Percentiles rank a stretch among this genome's conserved stretches.
These are phyloP conservation scores for Dermatemys mawii DNA, from an alignment of 2,113 vertebrate genomes.

Conservation along the genomic window DNA sequence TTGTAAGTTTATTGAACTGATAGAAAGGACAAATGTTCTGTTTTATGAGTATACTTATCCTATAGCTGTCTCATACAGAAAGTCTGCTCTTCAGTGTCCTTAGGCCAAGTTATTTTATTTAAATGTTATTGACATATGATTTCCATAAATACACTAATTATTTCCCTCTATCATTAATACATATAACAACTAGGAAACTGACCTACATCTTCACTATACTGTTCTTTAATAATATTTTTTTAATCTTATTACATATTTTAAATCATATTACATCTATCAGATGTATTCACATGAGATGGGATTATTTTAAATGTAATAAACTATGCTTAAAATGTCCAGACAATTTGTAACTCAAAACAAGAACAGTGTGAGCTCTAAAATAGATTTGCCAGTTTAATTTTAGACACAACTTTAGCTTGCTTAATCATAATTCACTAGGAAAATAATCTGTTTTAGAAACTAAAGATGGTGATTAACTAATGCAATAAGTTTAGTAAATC, in stretches of 20 bases:
- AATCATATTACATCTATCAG: not conserved
- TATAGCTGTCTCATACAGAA: not conserved
- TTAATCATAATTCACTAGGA: constrained; percentile 36
- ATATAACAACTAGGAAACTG: not conserved
- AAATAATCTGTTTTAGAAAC: constrained; percentile 57
- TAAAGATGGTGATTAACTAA: constrained; percentile 59
- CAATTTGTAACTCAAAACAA: constrained; percentile 7
- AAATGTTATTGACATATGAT: not conserved
- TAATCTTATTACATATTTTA: not conserved
- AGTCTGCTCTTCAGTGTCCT: not conserved
- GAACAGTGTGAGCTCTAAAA: constrained; percentile 37
- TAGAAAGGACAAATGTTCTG: not conserved
- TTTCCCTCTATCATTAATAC: not conserved
- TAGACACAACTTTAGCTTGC: constrained; percentile 16
- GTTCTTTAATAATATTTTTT: not conserved
- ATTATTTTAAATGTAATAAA: not conserved
- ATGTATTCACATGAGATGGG: not conserved
- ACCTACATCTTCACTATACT: not conserved
- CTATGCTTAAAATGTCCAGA: not conserved
- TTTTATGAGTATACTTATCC: not conserved
- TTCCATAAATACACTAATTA: not conserved
- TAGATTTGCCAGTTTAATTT: constrained; percentile 39
- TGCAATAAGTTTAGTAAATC: constrained; percentile 59
- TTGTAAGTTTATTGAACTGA: not conserved
- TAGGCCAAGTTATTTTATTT: not conserved